A percentile compares a stretch with the other conserved stretches of the same genome.
These are phyloP conservation scores for Notothenia coriiceps DNA, from an alignment of 2,113 vertebrate species.

Conservation along the genomic window DNA sequence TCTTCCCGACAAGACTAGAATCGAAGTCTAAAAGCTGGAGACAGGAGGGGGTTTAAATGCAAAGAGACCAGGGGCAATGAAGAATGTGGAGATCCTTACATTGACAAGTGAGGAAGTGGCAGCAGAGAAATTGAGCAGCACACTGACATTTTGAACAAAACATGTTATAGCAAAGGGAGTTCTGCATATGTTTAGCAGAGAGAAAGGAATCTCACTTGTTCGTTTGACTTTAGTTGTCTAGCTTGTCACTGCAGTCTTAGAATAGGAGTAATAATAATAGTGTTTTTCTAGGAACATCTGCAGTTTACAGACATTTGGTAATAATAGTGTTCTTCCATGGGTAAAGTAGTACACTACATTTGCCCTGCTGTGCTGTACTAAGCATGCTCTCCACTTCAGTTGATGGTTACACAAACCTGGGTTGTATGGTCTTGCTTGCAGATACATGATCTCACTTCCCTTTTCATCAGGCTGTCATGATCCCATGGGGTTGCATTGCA, in stretches of 20 bases:
- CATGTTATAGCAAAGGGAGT: neutral
- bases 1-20: neutral
- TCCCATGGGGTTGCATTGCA: too few relatives aligned
- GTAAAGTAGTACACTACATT: neutral
- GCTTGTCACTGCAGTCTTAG: neutral
- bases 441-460: too few relatives aligned
- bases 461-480: too few relatives aligned
- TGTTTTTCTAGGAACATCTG: neutral
- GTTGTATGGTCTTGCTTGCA: neutral
- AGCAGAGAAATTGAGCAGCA: neutral
- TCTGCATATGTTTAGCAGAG: neutral
- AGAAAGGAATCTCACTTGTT: neutral
- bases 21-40: neutral
- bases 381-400: neutral
- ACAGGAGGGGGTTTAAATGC: neutral
- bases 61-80: constrained; percentile 3
- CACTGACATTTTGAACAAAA: neutral
- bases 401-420: neutral
- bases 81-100: neutral
- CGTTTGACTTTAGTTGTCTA: neutral
- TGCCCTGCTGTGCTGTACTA: too few relatives aligned
- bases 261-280: neutral
- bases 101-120: neutral
- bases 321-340: neutral
- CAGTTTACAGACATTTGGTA: too few relatives aligned